These are phyloP conservation scores for Chionis minor DNA, from an alignment of 2,113 vertebrate species.

Conservation along the genomic window DNA sequence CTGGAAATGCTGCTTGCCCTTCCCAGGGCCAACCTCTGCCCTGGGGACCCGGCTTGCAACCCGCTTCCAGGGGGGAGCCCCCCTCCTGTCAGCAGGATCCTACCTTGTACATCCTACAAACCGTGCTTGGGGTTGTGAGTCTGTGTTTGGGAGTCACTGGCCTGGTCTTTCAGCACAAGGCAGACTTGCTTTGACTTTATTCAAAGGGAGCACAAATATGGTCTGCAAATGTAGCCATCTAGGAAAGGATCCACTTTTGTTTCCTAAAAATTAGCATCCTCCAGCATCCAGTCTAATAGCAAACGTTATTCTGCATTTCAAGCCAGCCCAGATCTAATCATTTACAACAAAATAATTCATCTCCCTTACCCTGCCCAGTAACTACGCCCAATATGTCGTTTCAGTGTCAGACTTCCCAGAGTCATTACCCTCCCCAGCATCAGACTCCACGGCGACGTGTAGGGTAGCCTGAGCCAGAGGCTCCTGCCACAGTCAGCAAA, in stretches of 20 bases:
- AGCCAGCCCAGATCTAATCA: neutral
- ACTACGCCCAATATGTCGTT: neutral
- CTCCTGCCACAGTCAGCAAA: conserved; percentile 53
- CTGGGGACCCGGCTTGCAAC: neutral
- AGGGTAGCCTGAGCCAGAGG: conserved; percentile 43
- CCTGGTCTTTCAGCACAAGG: neutral
- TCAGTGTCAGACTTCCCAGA: conserved; percentile 15
- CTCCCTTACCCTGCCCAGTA: neutral
- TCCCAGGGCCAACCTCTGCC: neutral
- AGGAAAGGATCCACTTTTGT: conserved; percentile 43
- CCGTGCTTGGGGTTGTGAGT: neutral
- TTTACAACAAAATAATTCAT: neutral
- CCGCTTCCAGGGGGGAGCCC: neutral
- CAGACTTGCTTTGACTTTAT: neutral
- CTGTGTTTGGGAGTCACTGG: neutral
- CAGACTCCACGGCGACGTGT: conserved; percentile 47
- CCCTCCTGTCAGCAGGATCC: neutral
- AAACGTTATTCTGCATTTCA: neutral
- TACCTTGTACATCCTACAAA: neutral
- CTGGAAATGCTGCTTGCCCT: neutral
- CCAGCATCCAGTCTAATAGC: neutral
- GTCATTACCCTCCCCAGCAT: conserved; percentile 5
- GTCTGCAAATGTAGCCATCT: neutral
- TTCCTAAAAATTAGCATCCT: neutral
- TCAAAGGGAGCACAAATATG: neutral